phyloP scores from a whole-genome alignment of 2,888 invertebrate species.

The Vannuccia rotundouncinata region DNA sequence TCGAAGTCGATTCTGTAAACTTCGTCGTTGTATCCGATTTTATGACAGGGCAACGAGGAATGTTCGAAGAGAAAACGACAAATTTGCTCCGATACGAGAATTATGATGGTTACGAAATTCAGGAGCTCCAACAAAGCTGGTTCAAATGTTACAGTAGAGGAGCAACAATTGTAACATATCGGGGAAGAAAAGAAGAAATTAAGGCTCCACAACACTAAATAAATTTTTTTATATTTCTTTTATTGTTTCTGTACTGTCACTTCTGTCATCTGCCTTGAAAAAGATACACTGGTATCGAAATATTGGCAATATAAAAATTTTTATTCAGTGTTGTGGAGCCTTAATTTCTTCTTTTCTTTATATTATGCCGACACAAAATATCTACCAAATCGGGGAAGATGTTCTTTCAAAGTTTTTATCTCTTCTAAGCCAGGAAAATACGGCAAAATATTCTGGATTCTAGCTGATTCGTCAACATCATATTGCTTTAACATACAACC shows the following conservation, averaged over 20 bases:
- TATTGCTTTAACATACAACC: conserved; percentile 29
- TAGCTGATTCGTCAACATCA: conserved; percentile 11
- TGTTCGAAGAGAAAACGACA: conserved; percentile 21
- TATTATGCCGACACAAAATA: no score
- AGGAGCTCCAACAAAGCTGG: conserved; percentile 5
- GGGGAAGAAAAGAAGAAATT: no score
- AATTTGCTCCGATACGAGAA: conserved; percentile 2
- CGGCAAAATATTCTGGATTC: neutral
- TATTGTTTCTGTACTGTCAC: no score
- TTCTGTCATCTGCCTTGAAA: no score
- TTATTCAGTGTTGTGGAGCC: no score
- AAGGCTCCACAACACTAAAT: no score
- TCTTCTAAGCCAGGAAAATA: conserved; percentile 14
- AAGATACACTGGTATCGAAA: no score
- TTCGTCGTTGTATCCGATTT: conserved; percentile 11
- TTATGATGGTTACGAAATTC: neutral
- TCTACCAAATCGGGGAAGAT: neutral
- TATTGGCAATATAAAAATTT: no score
- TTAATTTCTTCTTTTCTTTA: no score
- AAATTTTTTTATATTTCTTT: no score
- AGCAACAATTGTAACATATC: no score
- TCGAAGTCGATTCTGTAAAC: no score
- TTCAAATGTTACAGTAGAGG: neutral
- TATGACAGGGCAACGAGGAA: conserved; percentile 20
- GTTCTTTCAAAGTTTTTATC: conserved; percentile 19